Conservation (phyloP, 2,888 invertebrate species). For the Acrobasis repandana region DNA sequence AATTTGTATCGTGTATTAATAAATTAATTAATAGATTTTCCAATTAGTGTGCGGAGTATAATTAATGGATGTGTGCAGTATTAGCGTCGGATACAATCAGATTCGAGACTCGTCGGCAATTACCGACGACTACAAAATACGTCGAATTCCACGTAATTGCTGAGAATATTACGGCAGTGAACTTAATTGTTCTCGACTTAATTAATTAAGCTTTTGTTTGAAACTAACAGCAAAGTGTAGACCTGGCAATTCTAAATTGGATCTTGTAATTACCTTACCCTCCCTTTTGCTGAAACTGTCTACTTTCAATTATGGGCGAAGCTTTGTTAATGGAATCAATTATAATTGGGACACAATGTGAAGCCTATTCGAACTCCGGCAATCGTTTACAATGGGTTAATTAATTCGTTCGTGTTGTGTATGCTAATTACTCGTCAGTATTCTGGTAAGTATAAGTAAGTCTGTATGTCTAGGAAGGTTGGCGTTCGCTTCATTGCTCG, state of each 20-base stretch:
- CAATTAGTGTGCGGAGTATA: constrained; percentile 73
- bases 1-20: constrained; percentile 51
- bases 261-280: constrained; percentile 83
- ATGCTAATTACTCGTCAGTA: constrained; percentile 31
- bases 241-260: constrained; percentile 83
- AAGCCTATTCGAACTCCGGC: constrained; percentile 57
- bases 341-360: constrained; percentile 74
- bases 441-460: constrained; percentile 5
- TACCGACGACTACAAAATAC: constrained; percentile 78
- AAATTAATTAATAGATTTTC: constrained; percentile 77
- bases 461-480: constrained; percentile 6
- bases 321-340: constrained; percentile 79
- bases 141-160: constrained; percentile 80
- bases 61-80: constrained; percentile 75
- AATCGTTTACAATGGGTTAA: constrained; percentile 56
- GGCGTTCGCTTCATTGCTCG: constrained; percentile 6
- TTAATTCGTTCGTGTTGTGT: constrained; percentile 52
- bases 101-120: constrained; percentile 74
- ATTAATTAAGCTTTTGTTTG: constrained; percentile 84
- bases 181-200: constrained; percentile 83
- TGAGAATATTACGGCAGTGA: constrained; percentile 81
- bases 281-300: constrained; percentile 77
- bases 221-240: constrained; percentile 83
- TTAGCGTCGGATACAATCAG: constrained; percentile 77
- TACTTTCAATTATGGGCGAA: constrained; percentile 80